Evolutionary conservation across 2,888 invertebrate species (phyloP), one percentile per base, ranked within the genome.

Genomic region (Hirtodrosophila histrioides): DNA sequence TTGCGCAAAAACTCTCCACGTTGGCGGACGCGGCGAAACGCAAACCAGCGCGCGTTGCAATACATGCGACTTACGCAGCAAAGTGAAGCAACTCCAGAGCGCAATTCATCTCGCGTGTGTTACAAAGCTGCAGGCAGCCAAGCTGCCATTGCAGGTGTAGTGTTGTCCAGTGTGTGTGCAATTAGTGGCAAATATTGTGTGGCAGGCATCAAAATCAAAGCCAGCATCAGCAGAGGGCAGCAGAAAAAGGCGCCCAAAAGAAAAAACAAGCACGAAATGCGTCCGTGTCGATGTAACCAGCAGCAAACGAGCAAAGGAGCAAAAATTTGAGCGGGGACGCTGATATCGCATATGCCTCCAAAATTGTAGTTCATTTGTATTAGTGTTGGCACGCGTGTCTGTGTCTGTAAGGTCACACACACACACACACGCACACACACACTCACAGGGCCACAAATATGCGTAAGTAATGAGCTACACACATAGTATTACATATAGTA

Each of bases 1-100:
- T 88, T 83, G 81, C 79, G 81, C 76, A 79, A 75, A 75, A 80
- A 80, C 78, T 80, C 79, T 87, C 78, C 77, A 78, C 70, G 62
- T 46, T 58, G 49, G 39, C 75, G 86, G 85, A 82, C 73, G 72
- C 48, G 48, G 24, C 60, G 41, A 31, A 31, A 39, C 33, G 44
- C 11, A 17, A 36, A 36, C 67, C 55, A 43, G 29, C n/a, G 58
- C 36, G 44, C 67, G 60, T 41, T 31, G 27, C 27, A 0, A 0
- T 27, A 6, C 27, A 27, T 5, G 27, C 27, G 3, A 27, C 27
- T 27, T 27, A 45, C 55, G 29, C 57, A 51, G 33, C 27, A 36
- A 27, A 53, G 27, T 44, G 44, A 50, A 23, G 27, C 54, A 5
- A 9, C 7, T 7, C 6, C 54, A 44, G 17, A 17, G 37, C 45